These are phyloP conservation scores for Scortum barcoo DNA, from an alignment of 2,113 vertebrate species.

Conservation along the genomic window DNA sequence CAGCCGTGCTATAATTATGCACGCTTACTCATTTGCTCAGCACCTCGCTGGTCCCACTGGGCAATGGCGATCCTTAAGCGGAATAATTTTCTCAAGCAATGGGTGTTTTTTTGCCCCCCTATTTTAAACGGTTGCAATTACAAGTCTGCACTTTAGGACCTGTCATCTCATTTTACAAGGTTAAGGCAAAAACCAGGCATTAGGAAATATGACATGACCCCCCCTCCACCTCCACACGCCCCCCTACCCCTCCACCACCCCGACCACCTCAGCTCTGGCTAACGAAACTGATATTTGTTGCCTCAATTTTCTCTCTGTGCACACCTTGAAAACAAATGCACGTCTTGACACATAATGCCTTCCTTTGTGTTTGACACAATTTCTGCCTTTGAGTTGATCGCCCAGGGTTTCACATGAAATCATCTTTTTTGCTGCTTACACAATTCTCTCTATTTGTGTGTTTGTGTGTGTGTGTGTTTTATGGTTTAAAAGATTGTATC, in stretches of 20 bases:
- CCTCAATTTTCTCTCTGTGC: slow-evolving; percentile 55
- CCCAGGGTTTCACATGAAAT: slow-evolving; percentile 42
- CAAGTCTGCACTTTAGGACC: slow-evolving; percentile 79
- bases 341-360: slow-evolving; percentile 62
- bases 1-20: slow-evolving; percentile 76
- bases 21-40: slow-evolving; percentile 77
- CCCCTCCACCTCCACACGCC: slow-evolving; percentile 36
- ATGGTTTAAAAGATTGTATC: slow-evolving; percentile 33
- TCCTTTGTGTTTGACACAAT: slow-evolving; percentile 71
- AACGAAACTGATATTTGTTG: slow-evolving; percentile 73
- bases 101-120: slow-evolving; percentile 57
- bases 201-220: slow-evolving; percentile 77
- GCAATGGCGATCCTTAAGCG: slow-evolving; percentile 69
- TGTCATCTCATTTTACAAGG: slow-evolving; percentile 82
- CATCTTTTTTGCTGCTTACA: slow-evolving; percentile 26
- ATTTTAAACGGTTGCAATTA: slow-evolving; percentile 81
- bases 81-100: slow-evolving; percentile 69
- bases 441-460: slow-evolving; percentile 23
- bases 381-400: slow-evolving; percentile 54
- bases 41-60: slow-evolving; percentile 73
- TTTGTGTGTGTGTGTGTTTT: slow-evolving; percentile 29
- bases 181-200: slow-evolving; percentile 79
- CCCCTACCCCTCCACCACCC: slow-evolving; percentile 16
- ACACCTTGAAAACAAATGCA: slow-evolving; percentile 73
- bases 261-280: slow-evolving; percentile 52